phyloP scores from a whole-genome alignment of 2,888 invertebrate genomes.

The Euplexia lucipara region DNA sequence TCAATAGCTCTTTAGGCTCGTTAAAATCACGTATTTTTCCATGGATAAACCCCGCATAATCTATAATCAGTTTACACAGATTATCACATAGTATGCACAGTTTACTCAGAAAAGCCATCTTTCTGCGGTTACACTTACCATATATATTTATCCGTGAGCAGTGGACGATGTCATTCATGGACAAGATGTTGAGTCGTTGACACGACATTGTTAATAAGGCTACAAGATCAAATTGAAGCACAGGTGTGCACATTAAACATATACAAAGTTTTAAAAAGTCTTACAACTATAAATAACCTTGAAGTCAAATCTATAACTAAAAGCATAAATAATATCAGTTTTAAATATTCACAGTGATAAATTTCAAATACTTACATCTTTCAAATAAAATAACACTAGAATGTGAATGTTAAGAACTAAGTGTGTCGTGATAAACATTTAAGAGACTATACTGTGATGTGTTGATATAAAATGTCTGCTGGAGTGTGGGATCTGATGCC shows the following conservation, averaged over 20 bases:
- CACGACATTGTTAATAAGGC: slow-evolving; percentile 20
- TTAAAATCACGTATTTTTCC: slow-evolving; percentile 23
- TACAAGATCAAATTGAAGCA: background rate
- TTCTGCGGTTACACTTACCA: slow-evolving; percentile 41
- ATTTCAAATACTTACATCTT: slow-evolving; percentile 18
- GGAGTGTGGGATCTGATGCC: slow-evolving; percentile 87
- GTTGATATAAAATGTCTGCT: slow-evolving; percentile 76
- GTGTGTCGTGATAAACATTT: slow-evolving; percentile 37
- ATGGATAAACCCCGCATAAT: slow-evolving; percentile 56
- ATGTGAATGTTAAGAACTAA: slow-evolving; percentile 26
- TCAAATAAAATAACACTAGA: background rate
- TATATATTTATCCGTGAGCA: slow-evolving; percentile 50
- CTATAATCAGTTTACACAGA: slow-evolving; percentile 34
- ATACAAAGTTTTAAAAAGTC: background rate
- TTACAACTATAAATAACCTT: slow-evolving; percentile 14
- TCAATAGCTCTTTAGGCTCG: no score
- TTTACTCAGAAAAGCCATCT: slow-evolving; percentile 40
- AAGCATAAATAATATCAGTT: background rate
- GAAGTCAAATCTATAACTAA: slow-evolving; percentile 30
- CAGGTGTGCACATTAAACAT: background rate
- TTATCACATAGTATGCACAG: slow-evolving; percentile 23
- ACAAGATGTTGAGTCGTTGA: slow-evolving; percentile 29
- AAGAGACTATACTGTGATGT: slow-evolving; percentile 66
- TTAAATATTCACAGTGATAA: slow-evolving; percentile 36
- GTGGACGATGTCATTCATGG: slow-evolving; percentile 50